These are phyloP conservation scores for Sisor rabdophorus DNA, from an alignment of 2,113 vertebrate genomes.

Conservation along the genomic window DNA sequence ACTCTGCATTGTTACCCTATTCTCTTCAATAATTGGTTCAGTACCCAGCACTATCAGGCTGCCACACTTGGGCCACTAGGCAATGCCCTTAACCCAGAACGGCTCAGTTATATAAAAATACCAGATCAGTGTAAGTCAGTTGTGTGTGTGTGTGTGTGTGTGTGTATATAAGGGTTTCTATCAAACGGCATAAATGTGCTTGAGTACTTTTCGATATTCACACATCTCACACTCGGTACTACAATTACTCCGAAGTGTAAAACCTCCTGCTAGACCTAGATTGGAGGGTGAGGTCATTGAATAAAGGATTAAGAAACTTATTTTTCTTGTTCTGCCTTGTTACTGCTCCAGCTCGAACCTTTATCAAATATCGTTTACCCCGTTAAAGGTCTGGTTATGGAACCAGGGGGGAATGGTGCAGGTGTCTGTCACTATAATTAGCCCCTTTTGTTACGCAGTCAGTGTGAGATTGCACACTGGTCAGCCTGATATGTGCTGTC, in stretches of 20 bases:
- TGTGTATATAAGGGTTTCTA: no score
- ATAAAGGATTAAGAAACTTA: neutral
- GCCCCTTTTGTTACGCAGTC: slow-evolving; percentile 3
- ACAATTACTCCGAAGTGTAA: neutral
- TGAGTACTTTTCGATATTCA: neutral
- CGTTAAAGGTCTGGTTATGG: neutral
- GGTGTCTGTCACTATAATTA: slow-evolving; percentile 11
- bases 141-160: no score
- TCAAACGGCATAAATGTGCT: neutral
- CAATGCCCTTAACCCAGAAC: no score
- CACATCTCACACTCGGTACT: neutral
- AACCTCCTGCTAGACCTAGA: neutral
- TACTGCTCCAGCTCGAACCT: neutral
- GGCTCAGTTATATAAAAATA: no score
- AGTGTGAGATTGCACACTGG: neutral
- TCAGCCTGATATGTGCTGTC: slow-evolving; percentile 27
- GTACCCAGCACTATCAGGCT: no score
- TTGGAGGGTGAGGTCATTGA: neutral
- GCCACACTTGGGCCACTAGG: no score
- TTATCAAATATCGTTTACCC: neutral
- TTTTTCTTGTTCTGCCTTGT: neutral
- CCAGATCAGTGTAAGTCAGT: no score
- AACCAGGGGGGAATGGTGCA: neutral
- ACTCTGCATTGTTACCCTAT: no score
- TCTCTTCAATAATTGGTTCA: no score